Conservation (phyloP, 1,140 invertebrate species). For the Drosophila lacertosa region DNA sequence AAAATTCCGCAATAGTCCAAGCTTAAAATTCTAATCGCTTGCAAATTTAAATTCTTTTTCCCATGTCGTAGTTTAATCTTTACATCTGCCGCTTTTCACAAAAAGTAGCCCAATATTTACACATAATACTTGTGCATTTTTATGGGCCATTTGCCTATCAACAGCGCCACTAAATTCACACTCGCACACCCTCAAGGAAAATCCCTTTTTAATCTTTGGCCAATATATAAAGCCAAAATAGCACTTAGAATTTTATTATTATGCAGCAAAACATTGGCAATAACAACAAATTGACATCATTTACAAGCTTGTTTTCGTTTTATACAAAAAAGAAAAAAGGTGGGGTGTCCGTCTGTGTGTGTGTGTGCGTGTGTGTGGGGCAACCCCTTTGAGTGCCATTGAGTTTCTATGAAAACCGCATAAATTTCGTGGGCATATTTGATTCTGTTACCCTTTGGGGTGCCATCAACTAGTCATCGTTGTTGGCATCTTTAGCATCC, state of each 20-base stretch:
- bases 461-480: conserved; percentile 54
- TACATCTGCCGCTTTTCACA: no score
- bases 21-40: no score
- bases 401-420: conserved; percentile 79
- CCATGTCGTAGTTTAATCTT: no score
- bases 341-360: no score
- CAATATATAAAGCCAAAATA: conserved; percentile 68
- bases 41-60: no score
- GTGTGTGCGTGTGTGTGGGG: not conserved
- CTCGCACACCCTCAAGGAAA: conserved; percentile 19
- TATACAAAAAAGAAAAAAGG: not conserved
- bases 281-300: conserved; percentile 70
- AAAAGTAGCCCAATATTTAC: not conserved
- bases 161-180: conserved; percentile 8
- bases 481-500: not conserved
- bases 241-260: conserved; percentile 78
- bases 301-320: conserved; percentile 50
- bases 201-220: conserved; percentile 77
- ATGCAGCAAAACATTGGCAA: conserved; percentile 51
- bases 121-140: conserved; percentile 54
- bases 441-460: conserved; percentile 62
- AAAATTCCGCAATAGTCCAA: no score
- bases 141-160: conserved; percentile 62
- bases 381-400: conserved; percentile 69
- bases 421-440: conserved; percentile 67